Evolutionary conservation across 2,888 invertebrate genomes (phyloP).

Genomic region (Frankliniella intonsa): DNA sequence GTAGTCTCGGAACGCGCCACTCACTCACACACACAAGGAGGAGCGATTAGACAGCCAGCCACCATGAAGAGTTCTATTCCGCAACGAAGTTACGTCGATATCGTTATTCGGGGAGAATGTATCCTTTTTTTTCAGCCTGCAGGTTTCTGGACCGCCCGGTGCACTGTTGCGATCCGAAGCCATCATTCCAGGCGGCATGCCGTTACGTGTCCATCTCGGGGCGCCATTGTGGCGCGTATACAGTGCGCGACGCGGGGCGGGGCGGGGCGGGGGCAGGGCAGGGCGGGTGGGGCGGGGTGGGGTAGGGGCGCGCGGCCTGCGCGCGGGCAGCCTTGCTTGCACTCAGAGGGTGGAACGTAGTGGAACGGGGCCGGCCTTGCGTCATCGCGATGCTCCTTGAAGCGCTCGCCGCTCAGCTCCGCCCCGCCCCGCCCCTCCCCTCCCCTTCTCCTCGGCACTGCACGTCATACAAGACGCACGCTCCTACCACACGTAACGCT

Average conservation of each 20-base stretch:
- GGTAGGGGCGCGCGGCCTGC: neutral
- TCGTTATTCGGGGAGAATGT: no score
- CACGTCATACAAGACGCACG: conserved; percentile 18
- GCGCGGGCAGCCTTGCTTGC: conserved; percentile 8
- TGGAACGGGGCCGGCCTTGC: conserved; percentile 22
- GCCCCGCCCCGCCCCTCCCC: no score
- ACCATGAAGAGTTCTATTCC: no score
- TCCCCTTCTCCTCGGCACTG: no score
- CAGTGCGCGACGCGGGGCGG: conserved; percentile 9
- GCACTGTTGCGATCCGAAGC: neutral
- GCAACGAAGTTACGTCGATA: no score
- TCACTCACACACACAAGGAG: no score
- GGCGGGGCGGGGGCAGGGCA: neutral
- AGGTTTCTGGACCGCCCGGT: no score
- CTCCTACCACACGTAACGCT: neutral
- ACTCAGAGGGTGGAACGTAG: neutral
- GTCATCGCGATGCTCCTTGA: conserved; percentile 1
- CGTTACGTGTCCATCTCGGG: neutral
- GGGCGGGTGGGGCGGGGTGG: neutral
- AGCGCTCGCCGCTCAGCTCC: neutral
- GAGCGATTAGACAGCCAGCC: no score
- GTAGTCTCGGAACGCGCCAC: no score
- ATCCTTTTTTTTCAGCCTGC: no score
- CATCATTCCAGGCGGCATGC: neutral
- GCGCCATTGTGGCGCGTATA: neutral